Conservation (phyloP, 2,113 vertebrate species). For the Bubo scandiacus region DNA sequence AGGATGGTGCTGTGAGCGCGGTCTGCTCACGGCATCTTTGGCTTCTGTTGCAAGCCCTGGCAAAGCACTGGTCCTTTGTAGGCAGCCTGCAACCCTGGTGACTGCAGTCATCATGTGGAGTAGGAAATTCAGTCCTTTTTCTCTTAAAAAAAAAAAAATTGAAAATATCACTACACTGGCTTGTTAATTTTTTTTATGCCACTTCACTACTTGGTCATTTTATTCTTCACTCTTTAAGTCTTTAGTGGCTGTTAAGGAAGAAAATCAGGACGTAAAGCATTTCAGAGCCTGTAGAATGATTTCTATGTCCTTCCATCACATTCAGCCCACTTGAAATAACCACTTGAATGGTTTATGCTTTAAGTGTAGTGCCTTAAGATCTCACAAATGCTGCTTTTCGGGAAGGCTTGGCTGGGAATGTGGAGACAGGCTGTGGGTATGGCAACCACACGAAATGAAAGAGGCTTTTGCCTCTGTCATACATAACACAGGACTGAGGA, state of each 20-base stretch:
- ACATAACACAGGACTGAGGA: no score
- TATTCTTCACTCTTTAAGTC: neutral
- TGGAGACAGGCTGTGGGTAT: neutral
- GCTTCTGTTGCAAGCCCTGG: neutral
- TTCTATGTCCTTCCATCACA: neutral
- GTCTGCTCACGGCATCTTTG: rapidly evolving
- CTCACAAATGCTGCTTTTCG: no score
- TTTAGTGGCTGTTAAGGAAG: neutral
- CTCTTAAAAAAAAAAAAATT: neutral
- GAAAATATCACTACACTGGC: neutral
- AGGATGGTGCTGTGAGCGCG: rapidly evolving
- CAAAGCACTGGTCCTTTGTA: neutral
- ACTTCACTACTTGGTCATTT: neutral
- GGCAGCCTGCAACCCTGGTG: neutral
- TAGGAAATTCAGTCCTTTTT: neutral
- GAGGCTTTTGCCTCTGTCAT: neutral
- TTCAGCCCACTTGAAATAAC: neutral
- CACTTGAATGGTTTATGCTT: neutral
- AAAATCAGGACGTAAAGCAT: neutral
- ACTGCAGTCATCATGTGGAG: neutral
- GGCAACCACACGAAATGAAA: rapidly evolving
- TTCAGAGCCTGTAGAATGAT: neutral
- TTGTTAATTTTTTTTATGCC: neutral
- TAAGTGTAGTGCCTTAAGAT: neutral
- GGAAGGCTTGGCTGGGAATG: neutral